A percentile compares a stretch with the other conserved stretches of the same genome.
Evolutionary conservation across 2,797 vertebrate species (phyloP).

Genomic region (Epinephelus awoara): DNA sequence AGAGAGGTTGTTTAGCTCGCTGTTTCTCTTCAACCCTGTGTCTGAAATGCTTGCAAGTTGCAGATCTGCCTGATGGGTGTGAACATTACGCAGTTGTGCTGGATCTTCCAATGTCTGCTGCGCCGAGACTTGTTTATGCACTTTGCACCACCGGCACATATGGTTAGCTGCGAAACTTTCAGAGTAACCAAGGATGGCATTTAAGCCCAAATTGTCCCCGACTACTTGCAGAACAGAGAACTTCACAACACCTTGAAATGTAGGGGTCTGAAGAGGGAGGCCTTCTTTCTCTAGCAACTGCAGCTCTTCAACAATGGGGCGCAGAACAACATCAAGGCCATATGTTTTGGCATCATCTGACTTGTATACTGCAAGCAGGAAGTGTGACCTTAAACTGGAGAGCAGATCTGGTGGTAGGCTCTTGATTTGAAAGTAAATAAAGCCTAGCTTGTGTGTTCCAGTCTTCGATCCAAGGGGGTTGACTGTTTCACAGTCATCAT

Average conservation of each 20-base stretch:
- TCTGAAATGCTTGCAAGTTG: constrained; percentile 6
- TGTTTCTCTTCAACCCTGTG: constrained; percentile 5
- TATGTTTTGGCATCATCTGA: constrained; percentile 34
- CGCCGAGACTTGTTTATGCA: not conserved
- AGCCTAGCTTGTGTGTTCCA: constrained; percentile 22
- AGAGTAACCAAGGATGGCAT: no score
- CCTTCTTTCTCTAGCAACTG: constrained; percentile 5
- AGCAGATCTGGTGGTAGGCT: constrained; percentile 24
- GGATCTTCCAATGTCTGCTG: constrained; percentile 1
- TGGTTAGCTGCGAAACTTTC: no score
- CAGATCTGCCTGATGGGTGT: constrained; percentile 18
- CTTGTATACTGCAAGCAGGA: constrained; percentile 40
- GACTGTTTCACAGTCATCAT: constrained; percentile 28
- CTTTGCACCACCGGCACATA: no score
- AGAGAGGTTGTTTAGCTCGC: constrained; percentile 8
- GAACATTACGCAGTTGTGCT: constrained; percentile 3
- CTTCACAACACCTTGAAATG: constrained; percentile 9
- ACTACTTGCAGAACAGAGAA: no score
- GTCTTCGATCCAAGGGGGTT: constrained; percentile 26
- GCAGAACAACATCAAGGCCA: constrained; percentile 23
- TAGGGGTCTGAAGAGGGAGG: not conserved
- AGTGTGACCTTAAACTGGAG: constrained; percentile 17
- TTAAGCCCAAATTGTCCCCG: no score
- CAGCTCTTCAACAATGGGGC: constrained; percentile 11
- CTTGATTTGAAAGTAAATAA: constrained; percentile 32